Conservation (phyloP, 2,113 vertebrate genomes). For the Elephas maximus region DNA sequence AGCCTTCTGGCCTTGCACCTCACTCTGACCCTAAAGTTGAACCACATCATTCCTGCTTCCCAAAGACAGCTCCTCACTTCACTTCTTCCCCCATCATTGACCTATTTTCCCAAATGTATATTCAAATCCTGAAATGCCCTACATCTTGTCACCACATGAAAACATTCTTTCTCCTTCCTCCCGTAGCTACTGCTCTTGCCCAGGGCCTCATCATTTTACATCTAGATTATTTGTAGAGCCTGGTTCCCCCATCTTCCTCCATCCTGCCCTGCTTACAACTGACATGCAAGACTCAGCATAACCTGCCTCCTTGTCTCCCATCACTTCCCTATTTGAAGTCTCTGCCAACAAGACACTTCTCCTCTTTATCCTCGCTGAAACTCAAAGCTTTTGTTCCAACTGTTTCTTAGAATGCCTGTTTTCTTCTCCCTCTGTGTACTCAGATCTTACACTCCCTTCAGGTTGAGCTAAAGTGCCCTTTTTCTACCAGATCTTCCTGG, state of each 20-base stretch:
- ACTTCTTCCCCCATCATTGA: background rate
- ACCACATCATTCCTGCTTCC: background rate
- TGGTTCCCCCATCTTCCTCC: background rate
- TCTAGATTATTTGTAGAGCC: conserved; percentile 17
- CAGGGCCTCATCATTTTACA: conserved; percentile 4
- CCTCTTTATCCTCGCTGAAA: background rate
- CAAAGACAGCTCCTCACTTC: background rate
- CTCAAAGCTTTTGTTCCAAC: background rate
- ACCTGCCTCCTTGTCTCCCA: background rate
- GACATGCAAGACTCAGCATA: background rate
- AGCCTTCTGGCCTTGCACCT: background rate
- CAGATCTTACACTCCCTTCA: background rate
- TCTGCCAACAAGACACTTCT: background rate
- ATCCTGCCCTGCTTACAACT: background rate
- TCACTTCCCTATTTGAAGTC: background rate
- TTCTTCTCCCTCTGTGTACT: background rate
- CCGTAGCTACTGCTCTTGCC: background rate
- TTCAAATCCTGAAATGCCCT: background rate
- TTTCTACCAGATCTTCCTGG: background rate
- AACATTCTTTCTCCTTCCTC: background rate
- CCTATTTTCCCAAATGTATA: background rate
- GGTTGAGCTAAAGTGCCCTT: background rate
- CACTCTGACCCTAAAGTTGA: background rate
- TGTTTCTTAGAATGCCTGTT: background rate
- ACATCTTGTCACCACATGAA: background rate